Base-by-base conservation (phyloP, 2,113 vertebrate species). In the Pseudorectes ferrugineus region DNA sequence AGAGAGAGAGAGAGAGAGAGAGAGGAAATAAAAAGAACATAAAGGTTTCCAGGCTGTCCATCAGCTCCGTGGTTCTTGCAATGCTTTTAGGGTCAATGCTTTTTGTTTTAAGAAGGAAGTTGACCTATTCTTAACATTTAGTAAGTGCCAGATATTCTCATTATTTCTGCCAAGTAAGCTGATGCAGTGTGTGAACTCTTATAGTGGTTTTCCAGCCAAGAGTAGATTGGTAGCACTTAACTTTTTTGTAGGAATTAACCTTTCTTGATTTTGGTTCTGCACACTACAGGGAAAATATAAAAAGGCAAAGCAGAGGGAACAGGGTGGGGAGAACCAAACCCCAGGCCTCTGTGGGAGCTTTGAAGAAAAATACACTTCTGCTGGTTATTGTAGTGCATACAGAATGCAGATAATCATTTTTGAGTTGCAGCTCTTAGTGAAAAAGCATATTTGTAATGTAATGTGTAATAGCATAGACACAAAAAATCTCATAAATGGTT, bases 51-150 rank as follows among this genome's bases (percentile, higher is more conserved):
- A 77, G 46, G 48, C n/a, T 95, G 66, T 80, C 80, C 36, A 46
- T 95, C 80, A 95, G 14, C 58, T 88, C n/a, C 42, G 33, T 91
- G 46, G 23, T 57, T 82, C 40, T 73, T 79, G 54, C 62, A 90
- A 36, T 59, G 33, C 52, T 92, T 88, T 72, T 59, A 74, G 88
- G 82, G 83, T 91, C 85, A 93, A 13, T 31, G 66, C 26, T 67
- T 93, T 91, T 78, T n/a, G 8, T 82, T 95, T 76, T 81, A 91
- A 79, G 85, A 63, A 92, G 51, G 63, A 96, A 80, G 57, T 7
- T 96, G 95, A 95, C 95, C 82, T 94, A 89, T 93, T 88, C 91
- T 92, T 96, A 96, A 88, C 81, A 89, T 94, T 95, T 94, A 90
- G 25, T 80, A 74, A 93, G 82, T 71, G 43, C 70, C 70, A 93